These are phyloP conservation scores for Amphiprion ocellaris DNA, from an alignment of 2,113 vertebrate genomes.

Conservation along the genomic window DNA sequence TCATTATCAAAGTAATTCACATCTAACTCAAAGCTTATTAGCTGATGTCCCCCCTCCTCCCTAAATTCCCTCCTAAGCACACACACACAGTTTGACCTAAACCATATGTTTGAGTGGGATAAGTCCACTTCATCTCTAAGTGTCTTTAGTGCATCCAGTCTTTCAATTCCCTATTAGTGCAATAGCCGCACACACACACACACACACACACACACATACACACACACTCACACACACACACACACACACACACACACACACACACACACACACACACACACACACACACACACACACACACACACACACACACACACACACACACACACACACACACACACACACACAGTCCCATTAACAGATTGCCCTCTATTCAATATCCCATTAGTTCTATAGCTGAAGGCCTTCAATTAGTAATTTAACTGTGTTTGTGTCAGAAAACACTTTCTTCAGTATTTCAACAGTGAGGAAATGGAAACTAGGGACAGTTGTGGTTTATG, in stretches of 20 bases:
- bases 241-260: neutral
- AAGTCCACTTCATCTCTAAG: conserved; percentile 56
- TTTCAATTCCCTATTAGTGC: conserved; percentile 41
- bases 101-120: conserved; percentile 72
- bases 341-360: conserved; percentile 36
- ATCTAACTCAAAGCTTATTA: conserved; percentile 56
- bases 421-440: neutral
- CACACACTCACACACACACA: neutral
- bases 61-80: conserved; percentile 41
- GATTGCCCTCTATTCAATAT: conserved; percentile 22
- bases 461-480: neutral
- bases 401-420: neutral
- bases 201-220: neutral
- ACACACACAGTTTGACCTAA: conserved; percentile 34
- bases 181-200: neutral
- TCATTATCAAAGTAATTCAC: conserved; percentile 48
- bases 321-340: neutral
- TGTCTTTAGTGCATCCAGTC: conserved; percentile 47
- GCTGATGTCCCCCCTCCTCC: conserved; percentile 4
- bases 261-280: neutral
- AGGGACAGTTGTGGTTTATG: neutral
- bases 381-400: neutral
- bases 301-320: neutral
- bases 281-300: neutral
- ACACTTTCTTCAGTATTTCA: neutral